These are phyloP conservation scores for Ceryle rudis DNA, from an alignment of 2,797 vertebrate species.

Conservation along the genomic window DNA sequence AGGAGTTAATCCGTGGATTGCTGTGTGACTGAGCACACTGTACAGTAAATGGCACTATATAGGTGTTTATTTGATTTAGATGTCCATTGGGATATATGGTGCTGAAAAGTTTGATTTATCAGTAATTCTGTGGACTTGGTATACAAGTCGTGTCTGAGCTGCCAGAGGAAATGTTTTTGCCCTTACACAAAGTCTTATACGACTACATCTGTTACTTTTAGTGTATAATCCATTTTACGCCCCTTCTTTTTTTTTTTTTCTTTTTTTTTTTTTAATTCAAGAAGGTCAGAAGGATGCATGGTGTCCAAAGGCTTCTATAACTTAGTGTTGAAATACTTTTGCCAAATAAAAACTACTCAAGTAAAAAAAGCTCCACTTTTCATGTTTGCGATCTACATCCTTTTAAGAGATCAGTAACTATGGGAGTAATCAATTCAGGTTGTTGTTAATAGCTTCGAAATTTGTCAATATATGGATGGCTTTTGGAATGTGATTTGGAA, in stretches of 20 bases:
- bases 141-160: background rate
- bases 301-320: background rate
- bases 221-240: background rate
- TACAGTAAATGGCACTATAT: background rate
- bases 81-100: background rate
- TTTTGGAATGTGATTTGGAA: background rate
- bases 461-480: background rate
- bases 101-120: background rate
- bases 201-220: background rate
- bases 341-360: background rate
- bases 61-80: background rate
- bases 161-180: background rate
- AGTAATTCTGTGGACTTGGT: background rate
- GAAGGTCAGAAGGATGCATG: background rate
- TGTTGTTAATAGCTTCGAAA: background rate
- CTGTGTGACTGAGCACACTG: background rate
- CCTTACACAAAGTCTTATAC: background rate
- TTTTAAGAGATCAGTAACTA: background rate
- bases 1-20: background rate
- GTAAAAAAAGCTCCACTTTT: background rate
- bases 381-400: background rate
- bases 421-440: background rate
- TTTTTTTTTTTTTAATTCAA: background rate
- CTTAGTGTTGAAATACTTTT: background rate
- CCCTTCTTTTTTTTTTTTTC: no score